Evolutionary conservation across 1,140 invertebrate species (phyloP).

Genomic region (Atta cephalotes): DNA sequence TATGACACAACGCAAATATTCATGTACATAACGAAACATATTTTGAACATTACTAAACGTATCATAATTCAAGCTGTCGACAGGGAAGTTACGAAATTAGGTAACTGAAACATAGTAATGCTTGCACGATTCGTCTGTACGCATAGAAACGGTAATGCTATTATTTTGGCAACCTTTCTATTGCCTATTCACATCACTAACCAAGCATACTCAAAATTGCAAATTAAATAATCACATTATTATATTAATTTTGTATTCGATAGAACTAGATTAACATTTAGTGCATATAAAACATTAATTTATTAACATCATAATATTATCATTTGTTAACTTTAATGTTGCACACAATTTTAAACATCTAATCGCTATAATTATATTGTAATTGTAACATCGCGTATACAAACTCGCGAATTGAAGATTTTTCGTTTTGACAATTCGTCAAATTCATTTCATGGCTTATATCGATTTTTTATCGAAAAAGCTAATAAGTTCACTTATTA

Average conservation of each 20-base stretch:
- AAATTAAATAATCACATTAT: not conserved
- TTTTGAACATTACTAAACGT: slow-evolving; percentile 16
- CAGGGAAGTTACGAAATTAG: slow-evolving; percentile 33
- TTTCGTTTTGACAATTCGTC: not conserved
- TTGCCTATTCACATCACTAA: slow-evolving; percentile 27
- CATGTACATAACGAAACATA: not conserved
- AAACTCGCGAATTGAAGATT: not conserved
- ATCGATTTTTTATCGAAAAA: not conserved
- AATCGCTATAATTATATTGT: not conserved
- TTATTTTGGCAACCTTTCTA: not conserved
- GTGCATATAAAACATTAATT: not conserved
- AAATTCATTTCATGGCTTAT: not conserved
- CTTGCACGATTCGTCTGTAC: not conserved
- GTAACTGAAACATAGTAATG: slow-evolving; percentile 10
- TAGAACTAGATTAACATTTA: slow-evolving; percentile 1
- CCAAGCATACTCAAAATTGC: not conserved
- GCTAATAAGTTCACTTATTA: not conserved
- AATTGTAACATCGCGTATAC: not conserved
- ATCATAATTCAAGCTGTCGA: slow-evolving; percentile 16
- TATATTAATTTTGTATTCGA: not conserved
- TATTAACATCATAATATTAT: slow-evolving; percentile 20
- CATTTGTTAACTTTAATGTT: not conserved
- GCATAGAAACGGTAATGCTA: not conserved
- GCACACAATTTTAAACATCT: not conserved
- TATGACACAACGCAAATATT: slow-evolving; percentile 20